Evolutionary conservation across 2,888 invertebrate species (phyloP).

Genomic region (Ichneumoninae sp.): DNA sequence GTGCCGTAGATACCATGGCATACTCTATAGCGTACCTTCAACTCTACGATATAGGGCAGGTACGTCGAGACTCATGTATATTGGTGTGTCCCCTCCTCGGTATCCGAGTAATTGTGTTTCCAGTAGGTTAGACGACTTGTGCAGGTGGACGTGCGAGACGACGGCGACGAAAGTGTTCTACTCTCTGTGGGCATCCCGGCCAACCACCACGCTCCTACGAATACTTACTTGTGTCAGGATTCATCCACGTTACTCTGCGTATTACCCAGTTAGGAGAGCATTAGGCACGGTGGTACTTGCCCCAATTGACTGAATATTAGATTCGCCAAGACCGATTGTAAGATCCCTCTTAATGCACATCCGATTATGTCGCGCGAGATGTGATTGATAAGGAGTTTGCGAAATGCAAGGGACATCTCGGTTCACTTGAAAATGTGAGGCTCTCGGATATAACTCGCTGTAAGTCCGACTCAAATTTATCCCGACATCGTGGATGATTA

Average conservation of each 20-base stretch:
- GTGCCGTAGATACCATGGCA: conserved; percentile 20
- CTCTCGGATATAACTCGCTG: not conserved
- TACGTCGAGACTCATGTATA: conserved; percentile 27
- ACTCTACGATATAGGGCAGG: not conserved
- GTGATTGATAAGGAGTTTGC: not conserved
- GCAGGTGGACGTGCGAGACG: conserved; percentile 54
- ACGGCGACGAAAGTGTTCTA: conserved; percentile 24
- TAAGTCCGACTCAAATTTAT: not conserved
- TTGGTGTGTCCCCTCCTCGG: conserved; percentile 21
- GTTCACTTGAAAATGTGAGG: not conserved
- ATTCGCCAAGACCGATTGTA: conserved; percentile 42
- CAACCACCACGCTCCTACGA: not conserved
- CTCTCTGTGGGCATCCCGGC: conserved; percentile 11
- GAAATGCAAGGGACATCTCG: not conserved
- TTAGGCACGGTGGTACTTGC: conserved; percentile 17
- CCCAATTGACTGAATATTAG: conserved; percentile 36
- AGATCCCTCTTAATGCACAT: conserved; percentile 23
- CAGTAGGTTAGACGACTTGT: conserved; percentile 60
- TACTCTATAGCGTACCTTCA: not conserved
- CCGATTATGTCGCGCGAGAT: conserved; percentile 12
- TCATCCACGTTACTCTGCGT: conserved; percentile 21
- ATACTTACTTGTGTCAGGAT: conserved; percentile 28
- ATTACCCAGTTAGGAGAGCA: conserved; percentile 44
- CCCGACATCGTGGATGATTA: not conserved
- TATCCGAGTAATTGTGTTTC: conserved; percentile 67